Conservation (phyloP, 2,888 invertebrate species). For the Pollenia amentaria region DNA sequence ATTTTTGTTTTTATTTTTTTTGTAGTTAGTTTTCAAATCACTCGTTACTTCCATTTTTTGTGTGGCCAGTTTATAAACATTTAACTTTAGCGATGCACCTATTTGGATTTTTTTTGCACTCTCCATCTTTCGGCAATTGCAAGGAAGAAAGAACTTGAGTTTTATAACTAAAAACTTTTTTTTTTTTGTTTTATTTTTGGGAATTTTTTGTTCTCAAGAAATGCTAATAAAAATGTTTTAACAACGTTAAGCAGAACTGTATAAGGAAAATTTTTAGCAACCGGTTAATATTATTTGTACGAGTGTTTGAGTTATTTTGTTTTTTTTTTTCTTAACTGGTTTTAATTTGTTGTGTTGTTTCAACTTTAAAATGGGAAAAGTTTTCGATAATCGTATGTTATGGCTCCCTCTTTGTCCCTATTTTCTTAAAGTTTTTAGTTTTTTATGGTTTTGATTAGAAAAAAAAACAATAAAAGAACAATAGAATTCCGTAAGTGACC, state of each 20-base stretch:
- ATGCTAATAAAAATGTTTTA: constrained; percentile 56
- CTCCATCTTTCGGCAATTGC: constrained; percentile 15
- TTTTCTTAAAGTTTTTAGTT: constrained; percentile 42
- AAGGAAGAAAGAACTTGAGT: constrained; percentile 48
- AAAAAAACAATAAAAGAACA: not conserved
- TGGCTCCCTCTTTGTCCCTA: constrained; percentile 38
- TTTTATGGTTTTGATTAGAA: constrained; percentile 18
- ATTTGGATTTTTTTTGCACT: constrained; percentile 33
- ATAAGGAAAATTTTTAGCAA: constrained; percentile 32
- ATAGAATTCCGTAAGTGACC: constrained; percentile 47
- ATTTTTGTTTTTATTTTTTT: not conserved
- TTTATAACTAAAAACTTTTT: constrained; percentile 31
- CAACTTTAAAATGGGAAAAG: constrained; percentile 72
- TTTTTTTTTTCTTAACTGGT: constrained; percentile 2
- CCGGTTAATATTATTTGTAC: constrained; percentile 60
- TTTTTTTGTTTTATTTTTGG: constrained; percentile 14
- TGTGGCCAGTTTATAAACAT: constrained; percentile 14
- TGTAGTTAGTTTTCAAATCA: constrained; percentile 35
- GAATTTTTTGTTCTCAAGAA: constrained; percentile 46
- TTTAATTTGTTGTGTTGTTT: constrained; percentile 70
- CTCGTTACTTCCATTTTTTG: constrained; percentile 16
- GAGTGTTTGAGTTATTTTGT: constrained; percentile 12
- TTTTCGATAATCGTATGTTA: constrained; percentile 72
- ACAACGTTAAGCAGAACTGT: constrained; percentile 35
- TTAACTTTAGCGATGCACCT: constrained; percentile 54